These are phyloP conservation scores for Cathartes aura DNA, from an alignment of 2,113 vertebrate genomes.

Conservation along the genomic window DNA sequence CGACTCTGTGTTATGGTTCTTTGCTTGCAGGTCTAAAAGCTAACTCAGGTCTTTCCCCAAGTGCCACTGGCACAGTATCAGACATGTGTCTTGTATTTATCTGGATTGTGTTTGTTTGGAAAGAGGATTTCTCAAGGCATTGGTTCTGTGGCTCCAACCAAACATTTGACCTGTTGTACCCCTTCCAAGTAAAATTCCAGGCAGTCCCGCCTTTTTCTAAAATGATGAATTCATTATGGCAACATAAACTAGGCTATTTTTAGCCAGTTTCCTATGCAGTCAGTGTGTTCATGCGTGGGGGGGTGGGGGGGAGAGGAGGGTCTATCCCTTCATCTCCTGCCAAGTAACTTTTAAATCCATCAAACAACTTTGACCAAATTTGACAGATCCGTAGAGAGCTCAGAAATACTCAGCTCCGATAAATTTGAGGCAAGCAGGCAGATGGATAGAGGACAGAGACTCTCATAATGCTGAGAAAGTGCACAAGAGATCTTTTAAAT, in stretches of 20 bases:
- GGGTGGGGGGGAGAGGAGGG: no score
- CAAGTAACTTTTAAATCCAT: background rate
- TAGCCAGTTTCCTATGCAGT: background rate
- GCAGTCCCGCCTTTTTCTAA: background rate
- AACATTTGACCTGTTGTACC: background rate
- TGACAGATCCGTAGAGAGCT: background rate
- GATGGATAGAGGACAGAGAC: background rate
- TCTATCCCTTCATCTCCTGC: background rate
- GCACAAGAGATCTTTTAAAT: background rate
- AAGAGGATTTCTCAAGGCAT: background rate
- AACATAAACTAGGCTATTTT: background rate
- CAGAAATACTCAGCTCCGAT: background rate
- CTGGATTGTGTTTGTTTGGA: background rate
- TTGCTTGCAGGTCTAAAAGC: background rate
- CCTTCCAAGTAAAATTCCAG: background rate
- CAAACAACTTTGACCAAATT: background rate
- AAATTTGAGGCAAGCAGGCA: background rate
- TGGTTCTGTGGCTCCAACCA: background rate
- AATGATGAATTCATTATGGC: background rate
- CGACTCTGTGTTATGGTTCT: background rate
- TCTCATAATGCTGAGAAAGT: background rate
- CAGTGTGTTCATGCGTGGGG: background rate
- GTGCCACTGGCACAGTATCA: background rate
- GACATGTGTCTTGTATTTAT: background rate
- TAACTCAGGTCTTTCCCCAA: background rate